Conservation (phyloP, 2,797 vertebrate species). For the Sebastes oblongus region DNA sequence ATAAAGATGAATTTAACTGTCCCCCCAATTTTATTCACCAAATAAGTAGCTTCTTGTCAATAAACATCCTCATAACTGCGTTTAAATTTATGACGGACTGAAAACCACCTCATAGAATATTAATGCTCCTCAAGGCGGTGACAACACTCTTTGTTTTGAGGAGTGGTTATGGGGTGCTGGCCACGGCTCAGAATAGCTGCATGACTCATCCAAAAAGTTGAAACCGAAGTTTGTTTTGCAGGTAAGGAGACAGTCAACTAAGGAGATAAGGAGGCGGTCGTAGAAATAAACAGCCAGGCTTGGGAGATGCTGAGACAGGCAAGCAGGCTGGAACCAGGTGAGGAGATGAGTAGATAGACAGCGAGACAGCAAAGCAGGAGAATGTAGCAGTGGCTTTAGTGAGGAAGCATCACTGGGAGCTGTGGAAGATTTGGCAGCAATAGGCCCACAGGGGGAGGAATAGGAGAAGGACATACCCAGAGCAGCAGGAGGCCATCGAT, state of each 20-base stretch:
- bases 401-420: conserved; percentile 1
- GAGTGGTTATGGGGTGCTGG: conserved; percentile 3
- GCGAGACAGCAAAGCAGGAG: not conserved
- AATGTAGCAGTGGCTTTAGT: not conserved
- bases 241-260: conserved; percentile 8
- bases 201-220: conserved; percentile 36
- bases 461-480: conserved; percentile 21
- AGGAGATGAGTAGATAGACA: not conserved
- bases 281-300: conserved; percentile 24
- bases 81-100: conserved; percentile 51
- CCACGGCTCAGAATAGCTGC: conserved; percentile 22
- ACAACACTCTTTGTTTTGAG: conserved; percentile 22
- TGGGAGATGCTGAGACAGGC: not conserved
- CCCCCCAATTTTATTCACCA: conserved; percentile 44
- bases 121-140: conserved; percentile 28
- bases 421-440: conserved; percentile 41
- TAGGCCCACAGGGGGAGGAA: conserved; percentile 9
- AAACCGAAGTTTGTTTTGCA: not conserved
- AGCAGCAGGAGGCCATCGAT: conserved; percentile 44
- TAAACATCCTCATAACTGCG: conserved; percentile 58
- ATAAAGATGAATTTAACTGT: conserved; percentile 35
- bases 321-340: conserved; percentile 9
- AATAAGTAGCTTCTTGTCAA: conserved; percentile 57
- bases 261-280: conserved; percentile 20
- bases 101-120: conserved; percentile 43